phyloP scores from a whole-genome alignment of 2,113 vertebrate genomes.

The Syrrhaptes paradoxus region DNA sequence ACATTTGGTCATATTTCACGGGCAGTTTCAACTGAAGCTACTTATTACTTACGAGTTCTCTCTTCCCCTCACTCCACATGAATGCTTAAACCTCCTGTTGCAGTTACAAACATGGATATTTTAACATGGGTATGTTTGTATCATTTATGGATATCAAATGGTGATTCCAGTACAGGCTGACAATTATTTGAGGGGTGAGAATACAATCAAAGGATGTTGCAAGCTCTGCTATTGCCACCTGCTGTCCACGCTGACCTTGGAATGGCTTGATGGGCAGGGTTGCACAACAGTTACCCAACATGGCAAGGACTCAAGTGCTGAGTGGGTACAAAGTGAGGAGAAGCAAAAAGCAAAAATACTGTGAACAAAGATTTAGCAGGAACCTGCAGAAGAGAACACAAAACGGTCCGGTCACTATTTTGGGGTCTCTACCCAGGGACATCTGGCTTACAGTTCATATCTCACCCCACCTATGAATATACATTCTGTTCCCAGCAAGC shows the following conservation, averaged over 20 bases:
- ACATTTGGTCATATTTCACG: not conserved
- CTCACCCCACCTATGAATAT: not conserved
- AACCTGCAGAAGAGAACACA: not conserved
- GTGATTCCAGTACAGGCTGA: not conserved
- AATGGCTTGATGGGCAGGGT: not conserved
- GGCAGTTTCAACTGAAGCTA: not conserved
- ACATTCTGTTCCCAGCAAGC: not conserved
- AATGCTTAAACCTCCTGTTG: not conserved
- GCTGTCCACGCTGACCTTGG: not conserved
- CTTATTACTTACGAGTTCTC: not conserved
- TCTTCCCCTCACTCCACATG: not conserved
- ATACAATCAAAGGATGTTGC: not conserved
- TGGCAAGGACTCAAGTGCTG: not conserved
- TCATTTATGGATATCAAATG: not conserved
- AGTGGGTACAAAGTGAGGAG: not conserved
- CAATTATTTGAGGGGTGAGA: not conserved
- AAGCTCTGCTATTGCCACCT: conserved; percentile 35
- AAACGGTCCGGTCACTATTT: not conserved
- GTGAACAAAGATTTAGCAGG: not conserved
- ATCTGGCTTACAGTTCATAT: not conserved
- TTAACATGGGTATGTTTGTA: not conserved
- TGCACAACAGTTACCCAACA: not conserved
- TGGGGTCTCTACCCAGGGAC: not conserved
- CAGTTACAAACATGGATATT: not conserved
- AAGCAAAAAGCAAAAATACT: not conserved